Evolutionary conservation across 2,113 vertebrate species (phyloP), one percentile per base, ranked within the genome.

Genomic region (Leucopternis melanops): DNA sequence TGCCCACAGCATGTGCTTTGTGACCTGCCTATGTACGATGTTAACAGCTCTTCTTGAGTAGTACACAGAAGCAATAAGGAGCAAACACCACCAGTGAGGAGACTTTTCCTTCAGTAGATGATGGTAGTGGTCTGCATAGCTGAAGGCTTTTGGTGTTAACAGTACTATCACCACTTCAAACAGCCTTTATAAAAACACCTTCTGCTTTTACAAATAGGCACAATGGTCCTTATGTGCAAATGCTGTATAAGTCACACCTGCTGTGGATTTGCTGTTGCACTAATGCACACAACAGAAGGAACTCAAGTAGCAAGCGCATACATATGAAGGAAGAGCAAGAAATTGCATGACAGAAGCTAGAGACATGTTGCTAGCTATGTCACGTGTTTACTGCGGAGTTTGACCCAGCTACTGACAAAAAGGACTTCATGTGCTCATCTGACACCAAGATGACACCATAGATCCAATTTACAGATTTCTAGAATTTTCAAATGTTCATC

Each of bases 11-110:
- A 44, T 2, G 3, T 13, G 65, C 83, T 90, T 44, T 26, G 27
- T 63, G 62, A 86, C 32, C 38, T 73, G 61, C 61, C n/a, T 8
- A 23, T 0, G 1, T 18, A 44, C 4, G 10, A 7, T 1, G 1
- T 9, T 36, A 40, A 55, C 0, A 4, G 45, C 29, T 65, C 61
- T 55, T 66, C 52, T 23, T 67, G 40, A 0, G 0, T 3, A n/a
- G 47, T 4, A 50, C 34, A 67, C 15, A 42, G 72, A 59, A 59
- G 54, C 38, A 79, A 16, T 11, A 45, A 45, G n/a, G 38, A 85
- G n/a, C 14, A 2, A 77, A 18, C 44, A 42, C 3, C n/a, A 71
- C 6, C 55, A 40, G 25, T 3, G 7, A 70, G 12, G 25, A 72
- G 50, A 42, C 13, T 27, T 67, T 45, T 77, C 62, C 59, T 75